Conservation (phyloP, 1,140 invertebrate genomes). For the Copidosoma floridanum region DNA sequence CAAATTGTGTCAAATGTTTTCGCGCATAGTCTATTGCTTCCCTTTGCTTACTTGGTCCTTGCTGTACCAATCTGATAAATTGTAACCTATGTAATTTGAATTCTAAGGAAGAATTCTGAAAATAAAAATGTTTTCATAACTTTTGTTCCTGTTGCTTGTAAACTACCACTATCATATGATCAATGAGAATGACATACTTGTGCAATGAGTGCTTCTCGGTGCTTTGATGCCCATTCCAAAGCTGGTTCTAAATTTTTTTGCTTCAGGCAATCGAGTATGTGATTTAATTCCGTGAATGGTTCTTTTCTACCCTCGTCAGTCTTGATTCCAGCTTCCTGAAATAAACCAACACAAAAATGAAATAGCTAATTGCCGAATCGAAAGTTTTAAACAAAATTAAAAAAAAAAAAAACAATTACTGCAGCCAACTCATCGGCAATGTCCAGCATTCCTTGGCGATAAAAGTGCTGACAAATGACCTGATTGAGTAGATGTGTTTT, state of each 20-base stretch:
- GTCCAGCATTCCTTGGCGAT: conserved; percentile 87
- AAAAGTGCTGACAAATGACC: conserved; percentile 96
- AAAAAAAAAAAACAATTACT: conserved; percentile 44
- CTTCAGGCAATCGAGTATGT: conserved; percentile 79
- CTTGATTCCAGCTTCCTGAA: conserved; percentile 72
- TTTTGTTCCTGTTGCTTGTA: too few relatives aligned
- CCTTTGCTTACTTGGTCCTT: conserved; percentile 65
- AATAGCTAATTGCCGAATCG: not conserved
- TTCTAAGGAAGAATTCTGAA: conserved; percentile 68
- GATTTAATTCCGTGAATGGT: conserved; percentile 82
- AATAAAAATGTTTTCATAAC: conserved; percentile 3
- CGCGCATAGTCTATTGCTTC: conserved; percentile 87
- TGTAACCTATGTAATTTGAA: conserved; percentile 80
- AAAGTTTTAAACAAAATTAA: not conserved
- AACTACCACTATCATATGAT: too few relatives aligned
- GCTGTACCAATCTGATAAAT: conserved; percentile 71
- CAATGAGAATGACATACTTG: conserved; percentile 56
- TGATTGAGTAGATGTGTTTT: conserved; percentile 85
- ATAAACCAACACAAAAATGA: conserved; percentile 20
- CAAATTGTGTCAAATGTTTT: conserved; percentile 80
- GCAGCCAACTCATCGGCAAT: conserved; percentile 80
- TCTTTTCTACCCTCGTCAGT: conserved; percentile 72
- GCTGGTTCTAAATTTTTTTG: conserved; percentile 77
- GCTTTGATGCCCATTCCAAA: conserved; percentile 71
- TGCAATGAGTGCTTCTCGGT: conserved; percentile 63